Conservation (phyloP, 2,888 invertebrate species). For the Drosophila stalkeri region DNA sequence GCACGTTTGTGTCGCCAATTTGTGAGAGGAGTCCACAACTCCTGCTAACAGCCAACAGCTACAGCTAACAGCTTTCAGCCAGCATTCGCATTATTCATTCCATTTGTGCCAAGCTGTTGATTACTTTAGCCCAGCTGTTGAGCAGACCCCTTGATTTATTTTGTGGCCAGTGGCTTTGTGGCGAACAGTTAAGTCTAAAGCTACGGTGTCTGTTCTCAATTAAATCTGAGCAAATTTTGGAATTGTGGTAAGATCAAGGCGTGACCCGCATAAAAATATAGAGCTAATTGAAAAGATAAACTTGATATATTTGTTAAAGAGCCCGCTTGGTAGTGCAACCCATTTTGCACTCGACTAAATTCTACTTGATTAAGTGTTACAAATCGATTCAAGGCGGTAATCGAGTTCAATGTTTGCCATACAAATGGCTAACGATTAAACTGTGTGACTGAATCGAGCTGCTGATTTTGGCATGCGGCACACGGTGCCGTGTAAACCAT, state of each 20-base stretch:
- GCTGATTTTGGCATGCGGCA: constrained; percentile 54
- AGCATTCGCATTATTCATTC: constrained; percentile 49
- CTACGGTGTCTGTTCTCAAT: constrained; percentile 22
- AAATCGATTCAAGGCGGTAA: constrained; percentile 18
- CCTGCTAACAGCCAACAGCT: neutral
- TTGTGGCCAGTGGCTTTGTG: constrained; percentile 31
- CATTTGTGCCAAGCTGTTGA: constrained; percentile 54
- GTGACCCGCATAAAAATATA: neutral
- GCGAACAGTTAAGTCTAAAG: constrained; percentile 16
- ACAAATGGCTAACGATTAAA: constrained; percentile 10
- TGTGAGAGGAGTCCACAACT: constrained; percentile 4
- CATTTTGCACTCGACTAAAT: neutral
- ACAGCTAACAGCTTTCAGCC: constrained; percentile 18
- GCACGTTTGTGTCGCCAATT: constrained; percentile 36
- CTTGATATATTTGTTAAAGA: neutral
- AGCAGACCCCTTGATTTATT: constrained; percentile 45
- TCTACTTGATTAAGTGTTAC: constrained; percentile 4
- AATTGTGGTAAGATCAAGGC: constrained; percentile 1
- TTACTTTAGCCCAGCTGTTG: constrained; percentile 41
- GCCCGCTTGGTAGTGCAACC: neutral
- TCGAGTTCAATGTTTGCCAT: constrained; percentile 21
- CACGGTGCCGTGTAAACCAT: constrained; percentile 52
- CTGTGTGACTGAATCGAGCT: constrained; percentile 16
- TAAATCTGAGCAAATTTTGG: constrained; percentile 10
- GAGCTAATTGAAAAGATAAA: neutral